A percentile compares a stretch with the other conserved stretches of the same genome.
phyloP scores from a whole-genome alignment of 2,888 invertebrate genomes.

The Saturnia pavonia region DNA sequence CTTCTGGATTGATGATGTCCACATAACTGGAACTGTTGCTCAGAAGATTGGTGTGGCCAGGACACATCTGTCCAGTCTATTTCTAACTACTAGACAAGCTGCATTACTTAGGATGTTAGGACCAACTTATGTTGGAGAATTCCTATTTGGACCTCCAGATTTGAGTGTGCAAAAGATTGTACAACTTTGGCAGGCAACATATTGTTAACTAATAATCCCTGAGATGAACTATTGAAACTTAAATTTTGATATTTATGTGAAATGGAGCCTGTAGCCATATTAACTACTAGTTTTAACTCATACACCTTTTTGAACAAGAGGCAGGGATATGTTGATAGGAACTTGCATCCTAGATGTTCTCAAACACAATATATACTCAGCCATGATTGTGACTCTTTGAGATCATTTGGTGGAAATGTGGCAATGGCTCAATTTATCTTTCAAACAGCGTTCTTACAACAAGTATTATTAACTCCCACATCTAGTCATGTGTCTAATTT shows the following conservation, averaged over 20 bases:
- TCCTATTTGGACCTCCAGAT: constrained; percentile 81
- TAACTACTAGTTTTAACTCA: too few relatives aligned
- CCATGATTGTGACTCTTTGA: too few relatives aligned
- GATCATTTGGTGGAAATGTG: too few relatives aligned
- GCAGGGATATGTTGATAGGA: too few relatives aligned
- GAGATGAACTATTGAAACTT: not conserved
- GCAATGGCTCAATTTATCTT: too few relatives aligned
- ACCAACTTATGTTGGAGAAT: constrained; percentile 53
- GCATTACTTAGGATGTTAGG: constrained; percentile 45
- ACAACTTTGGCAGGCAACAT: constrained; percentile 72
- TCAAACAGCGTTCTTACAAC: too few relatives aligned
- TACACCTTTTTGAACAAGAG: too few relatives aligned
- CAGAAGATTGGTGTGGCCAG: constrained; percentile 80
- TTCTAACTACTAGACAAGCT: constrained; percentile 53
- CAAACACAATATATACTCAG: too few relatives aligned
- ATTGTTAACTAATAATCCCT: constrained; percentile 26
- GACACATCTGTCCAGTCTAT: constrained; percentile 71
- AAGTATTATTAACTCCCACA: too few relatives aligned
- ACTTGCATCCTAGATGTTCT: too few relatives aligned
- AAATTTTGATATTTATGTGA: not conserved
- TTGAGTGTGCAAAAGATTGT: constrained; percentile 69
- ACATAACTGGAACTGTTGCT: constrained; percentile 86
- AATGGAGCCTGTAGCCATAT: too few relatives aligned
- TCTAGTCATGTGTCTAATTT: too few relatives aligned
- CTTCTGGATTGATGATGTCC: constrained; percentile 93